Evolutionary conservation across 2,888 invertebrate species (phyloP), one percentile per base, ranked within the genome.

Genomic region (Cancer borealis): DNA sequence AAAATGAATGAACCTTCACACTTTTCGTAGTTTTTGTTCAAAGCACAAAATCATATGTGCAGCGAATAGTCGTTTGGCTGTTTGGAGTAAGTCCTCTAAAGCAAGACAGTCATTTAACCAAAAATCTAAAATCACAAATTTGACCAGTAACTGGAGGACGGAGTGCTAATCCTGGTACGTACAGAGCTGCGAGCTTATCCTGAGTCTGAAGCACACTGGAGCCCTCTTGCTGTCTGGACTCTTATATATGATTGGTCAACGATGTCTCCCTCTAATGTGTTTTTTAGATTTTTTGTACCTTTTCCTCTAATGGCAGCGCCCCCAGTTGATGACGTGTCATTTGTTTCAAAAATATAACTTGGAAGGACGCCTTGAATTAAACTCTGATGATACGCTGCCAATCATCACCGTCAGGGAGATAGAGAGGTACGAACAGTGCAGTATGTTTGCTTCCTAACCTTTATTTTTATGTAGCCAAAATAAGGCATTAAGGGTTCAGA

Each of bases 121-220:
- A 79, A 8, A 79, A 66, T 17, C 60, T 3, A 79, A 79, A 30
- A 79, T 30, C 79, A 30, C 79, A 79, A 26, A 79, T 30, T 30
- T 17, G 10, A 79, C 79, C 14, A 30, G 66, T 79, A 26, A 79
- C 8, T 30, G 30, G 4, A 66, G 66, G 10, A 79, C 8, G 10
- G 79, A 30, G 10, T 79, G 26, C 5, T 46, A 30, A 30, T 54
- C 17, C 17, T n/a, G 10, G 14, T 17, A 91, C 91, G 88, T 92
- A 92, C 92, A 26, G 92, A 92, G 79, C 66, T 60, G 45, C 88
- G 88, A 60, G 88, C 92, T 79, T 92, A 88, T 88, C 88, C 88
- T 92, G 88, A 88, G 92, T 88, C 92, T 88, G 66, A 88, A 66
- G 88, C 88, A 92, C 92, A 92, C 92, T 92, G 30, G 30, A 21